Conservation (phyloP, 2,113 vertebrate genomes). For the Phoxinus phoxinus region DNA sequence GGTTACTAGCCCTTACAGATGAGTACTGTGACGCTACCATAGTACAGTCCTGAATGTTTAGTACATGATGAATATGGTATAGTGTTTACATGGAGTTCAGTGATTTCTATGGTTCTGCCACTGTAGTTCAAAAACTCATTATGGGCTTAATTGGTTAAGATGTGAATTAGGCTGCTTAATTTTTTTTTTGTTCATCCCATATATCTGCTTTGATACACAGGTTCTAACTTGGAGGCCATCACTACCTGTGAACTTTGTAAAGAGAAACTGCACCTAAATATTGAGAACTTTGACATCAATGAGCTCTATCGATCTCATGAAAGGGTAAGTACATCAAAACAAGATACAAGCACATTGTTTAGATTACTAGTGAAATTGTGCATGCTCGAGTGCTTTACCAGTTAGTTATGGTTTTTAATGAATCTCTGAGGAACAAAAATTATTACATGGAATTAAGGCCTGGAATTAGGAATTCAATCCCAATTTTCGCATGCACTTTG, state of each 20-base stretch:
- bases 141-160: neutral
- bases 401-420: neutral
- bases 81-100: neutral
- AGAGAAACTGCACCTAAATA: constrained; percentile 91
- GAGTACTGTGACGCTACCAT: neutral
- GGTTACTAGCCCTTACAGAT: neutral
- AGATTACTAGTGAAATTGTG: neutral
- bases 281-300: constrained; percentile 95
- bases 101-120: neutral
- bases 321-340: constrained; percentile 80
- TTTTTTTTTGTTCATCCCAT: neutral
- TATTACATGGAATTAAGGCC: neutral
- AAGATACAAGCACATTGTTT: neutral
- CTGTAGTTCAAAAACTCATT: neutral
- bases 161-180: neutral
- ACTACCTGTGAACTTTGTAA: constrained; percentile 97
- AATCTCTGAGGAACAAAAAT: neutral
- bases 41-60: neutral
- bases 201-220: constrained; percentile 65
- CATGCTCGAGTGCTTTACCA: neutral
- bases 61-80: too few relatives aligned
- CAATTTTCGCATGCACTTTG: too few relatives aligned
- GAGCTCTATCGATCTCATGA: constrained; percentile 95
- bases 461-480: too few relatives aligned
- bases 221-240: constrained; percentile 90